Evolutionary conservation across 2,113 vertebrate genomes (phyloP).

Genomic region (Campylomormyrus tamandua): DNA sequence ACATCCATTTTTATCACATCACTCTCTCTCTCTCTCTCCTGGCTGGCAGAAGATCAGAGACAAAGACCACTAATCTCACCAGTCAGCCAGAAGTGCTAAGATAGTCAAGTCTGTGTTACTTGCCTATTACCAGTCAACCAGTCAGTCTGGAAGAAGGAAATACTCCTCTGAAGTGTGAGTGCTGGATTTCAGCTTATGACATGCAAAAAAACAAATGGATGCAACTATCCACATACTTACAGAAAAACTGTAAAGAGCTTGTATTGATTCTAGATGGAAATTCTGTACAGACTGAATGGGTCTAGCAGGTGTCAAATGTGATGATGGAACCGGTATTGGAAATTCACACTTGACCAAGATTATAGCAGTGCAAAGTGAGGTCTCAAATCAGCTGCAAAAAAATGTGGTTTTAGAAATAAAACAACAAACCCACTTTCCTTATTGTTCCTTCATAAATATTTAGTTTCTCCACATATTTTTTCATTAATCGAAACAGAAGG

Average conservation of each 20-base stretch:
- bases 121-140: conserved; percentile 37
- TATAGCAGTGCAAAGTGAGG: conserved; percentile 44
- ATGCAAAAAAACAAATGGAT: conserved; percentile 28
- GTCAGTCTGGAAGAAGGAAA: conserved; percentile 32
- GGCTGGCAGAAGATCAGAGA: no score
- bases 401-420: conserved; percentile 52
- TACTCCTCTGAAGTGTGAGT: conserved; percentile 17
- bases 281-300: conserved; percentile 41
- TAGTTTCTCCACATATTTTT: conserved; percentile 41
- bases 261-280: conserved; percentile 25
- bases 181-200: conserved; percentile 19
- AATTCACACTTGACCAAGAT: conserved; percentile 61
- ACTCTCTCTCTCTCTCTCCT: no score
- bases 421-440: conserved; percentile 44
- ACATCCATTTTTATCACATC: no score
- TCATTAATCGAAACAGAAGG: background rate
- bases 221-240: conserved; percentile 46
- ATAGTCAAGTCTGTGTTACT: conserved; percentile 35
- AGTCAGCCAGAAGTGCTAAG: conserved; percentile 1
- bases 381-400: conserved; percentile 57
- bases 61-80: no score
- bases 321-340: conserved; percentile 58
- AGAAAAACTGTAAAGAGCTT: conserved; percentile 34
- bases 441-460: conserved; percentile 49
- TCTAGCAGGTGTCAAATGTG: conserved; percentile 61